phyloP scores from a whole-genome alignment of 2,113 vertebrate species.

The rabbit (Oryctolagus cuniculus) region mOryCun1.1 NC_091437.1:20562501-20563000 shows the following conservation, averaged over 20 bases:
- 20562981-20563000: not conserved
- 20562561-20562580: conserved; percentile 98
- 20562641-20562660: not conserved
- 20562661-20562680: not conserved
- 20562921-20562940: not conserved
- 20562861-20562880: not conserved
- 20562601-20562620: conserved; percentile 96
- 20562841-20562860: not conserved
- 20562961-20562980: not conserved
- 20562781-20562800: not conserved
- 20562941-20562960: not conserved
- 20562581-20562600: conserved; percentile 96
- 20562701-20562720: not conserved
- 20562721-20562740: not conserved
- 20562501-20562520: not conserved
- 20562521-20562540: not conserved
- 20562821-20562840: not conserved
- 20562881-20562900: not conserved
- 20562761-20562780: not conserved
- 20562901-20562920: not conserved
- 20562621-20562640: conserved; percentile 87
- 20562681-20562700: not conserved
- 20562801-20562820: not conserved
- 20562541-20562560: conserved; percentile 87
- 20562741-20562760: not conserved